Evolutionary conservation across 2,888 invertebrate species (phyloP).

Genomic region (Abrostola tripartita): DNA sequence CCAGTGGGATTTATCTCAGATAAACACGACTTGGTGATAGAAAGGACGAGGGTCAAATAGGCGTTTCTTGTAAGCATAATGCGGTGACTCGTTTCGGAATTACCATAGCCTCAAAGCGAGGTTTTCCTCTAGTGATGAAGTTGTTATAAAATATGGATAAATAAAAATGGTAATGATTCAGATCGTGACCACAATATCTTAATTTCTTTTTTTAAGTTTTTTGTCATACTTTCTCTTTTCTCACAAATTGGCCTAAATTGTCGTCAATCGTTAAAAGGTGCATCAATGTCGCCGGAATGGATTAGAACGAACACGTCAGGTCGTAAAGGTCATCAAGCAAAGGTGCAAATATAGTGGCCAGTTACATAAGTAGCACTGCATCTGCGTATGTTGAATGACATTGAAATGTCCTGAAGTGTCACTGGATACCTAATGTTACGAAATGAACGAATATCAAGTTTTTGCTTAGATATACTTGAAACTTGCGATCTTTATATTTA

Average conservation of each 20-base stretch:
- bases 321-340: constrained; percentile 1
- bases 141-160: not conserved
- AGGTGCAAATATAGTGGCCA: not conserved
- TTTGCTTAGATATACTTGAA: not conserved
- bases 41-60: constrained; percentile 46
- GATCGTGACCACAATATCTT: too few relatives aligned
- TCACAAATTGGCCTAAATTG: not conserved
- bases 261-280: not conserved
- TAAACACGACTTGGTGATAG: constrained; percentile 35
- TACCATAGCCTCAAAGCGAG: constrained; percentile 18
- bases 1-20: constrained; percentile 61
- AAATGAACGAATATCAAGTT: not conserved
- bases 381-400: constrained; percentile 3
- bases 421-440: not conserved
- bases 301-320: not conserved
- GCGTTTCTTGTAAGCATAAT: constrained; percentile 9
- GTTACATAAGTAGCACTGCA: constrained; percentile 16
- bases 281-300: not conserved
- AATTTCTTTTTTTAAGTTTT: too few relatives aligned
- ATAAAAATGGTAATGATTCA: too few relatives aligned
- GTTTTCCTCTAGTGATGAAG: constrained; percentile 40
- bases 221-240: not conserved
- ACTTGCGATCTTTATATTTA: too few relatives aligned
- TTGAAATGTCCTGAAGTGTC: constrained; percentile 17
- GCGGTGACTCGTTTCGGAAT: constrained; percentile 24